Base-by-base conservation (phyloP, 1,140 invertebrate genomes). In the Antheraea pernyi region DNA sequence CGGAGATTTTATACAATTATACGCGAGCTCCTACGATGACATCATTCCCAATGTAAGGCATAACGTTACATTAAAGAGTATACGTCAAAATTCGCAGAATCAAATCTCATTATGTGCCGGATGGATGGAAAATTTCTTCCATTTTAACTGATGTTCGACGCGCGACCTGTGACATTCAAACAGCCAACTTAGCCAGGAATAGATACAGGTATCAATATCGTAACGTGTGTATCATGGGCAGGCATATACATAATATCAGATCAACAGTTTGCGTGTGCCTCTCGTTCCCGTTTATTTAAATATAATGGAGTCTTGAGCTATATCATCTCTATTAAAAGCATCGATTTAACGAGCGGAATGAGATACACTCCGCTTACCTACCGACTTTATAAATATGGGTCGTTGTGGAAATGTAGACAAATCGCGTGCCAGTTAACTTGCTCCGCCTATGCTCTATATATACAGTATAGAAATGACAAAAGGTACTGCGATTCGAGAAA, bases 301-400 rank as follows among this genome's bases (percentile, higher is more conserved):
- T 53, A 53, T 75, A 79, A 79, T 76, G 77, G 71, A 80, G 74
- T 82, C 79, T 83, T 79, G 78, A 83, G 75, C 19, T n/a, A 61
- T n/a, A n/a, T 75, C 84, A 85, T 84, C 75, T 86, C 82, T 89
- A 86, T 89, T 87, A 87, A 86, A 86, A 86, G 82, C 84, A 82
- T 86, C 80, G 84, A 86, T 85, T 84, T 84, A 85, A 85, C 85
- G 80, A 85, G 82, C 79, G 80, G 80, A 85, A 85, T 84, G 82
- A 83, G 81, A 86, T 78, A 75, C 16, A 53, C 73, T 77, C 72
- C 65, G 74, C 62, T 68, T 68, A 70, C 68, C 64, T 68, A 30
- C 60, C 60, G 60, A 11, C 76, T 75, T 74, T 75, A 80, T 87
- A 76, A 87, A 87, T 87, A 89, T 87, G 80, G 84, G 82, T 85